A percentile compares a stretch with the other conserved stretches of the same genome.
phyloP scores from a whole-genome alignment of 2,113 vertebrate genomes.

The Syrrhaptes paradoxus region DNA sequence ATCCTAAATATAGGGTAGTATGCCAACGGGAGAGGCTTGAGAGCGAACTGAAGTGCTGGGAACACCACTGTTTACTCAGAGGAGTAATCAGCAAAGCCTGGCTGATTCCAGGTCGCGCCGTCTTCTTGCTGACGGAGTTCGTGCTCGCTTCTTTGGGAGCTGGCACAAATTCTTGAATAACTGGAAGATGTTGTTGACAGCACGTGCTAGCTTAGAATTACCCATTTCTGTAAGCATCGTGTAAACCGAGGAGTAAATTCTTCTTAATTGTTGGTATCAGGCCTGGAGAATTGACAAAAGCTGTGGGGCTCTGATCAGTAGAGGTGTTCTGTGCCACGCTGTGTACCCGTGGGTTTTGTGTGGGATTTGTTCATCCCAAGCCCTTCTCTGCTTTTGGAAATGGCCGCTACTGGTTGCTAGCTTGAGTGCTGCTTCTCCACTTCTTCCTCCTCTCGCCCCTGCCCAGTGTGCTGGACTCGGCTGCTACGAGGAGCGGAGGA shows the following conservation, averaged over 20 bases:
- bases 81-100: constrained; percentile 40
- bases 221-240: not conserved
- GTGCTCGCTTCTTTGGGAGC: not conserved
- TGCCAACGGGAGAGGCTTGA: constrained; percentile 49
- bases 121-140: constrained; percentile 11
- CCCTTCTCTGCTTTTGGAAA: not conserved
- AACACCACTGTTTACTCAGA: constrained; percentile 41
- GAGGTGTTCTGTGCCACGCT: not conserved
- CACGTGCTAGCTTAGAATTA: not conserved
- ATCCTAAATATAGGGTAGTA: constrained; percentile 49
- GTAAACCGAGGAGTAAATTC: not conserved
- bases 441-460: not conserved
- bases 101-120: not conserved
- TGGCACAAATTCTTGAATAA: not conserved
- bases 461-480: fast-evolving
- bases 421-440: not conserved
- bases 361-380: not conserved
- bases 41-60: constrained; percentile 44
- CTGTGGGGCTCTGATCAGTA: not conserved
- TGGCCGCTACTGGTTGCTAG: fast-evolving
- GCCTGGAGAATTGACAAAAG: not conserved
- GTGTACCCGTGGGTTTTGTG: not conserved
- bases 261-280: not conserved
- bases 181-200: not conserved
- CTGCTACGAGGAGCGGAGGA: fast-evolving